Percentiles rank a stretch among this genome's conserved stretches.
Conservation (phyloP, 1,140 invertebrate species). For the Hyles euphorbiae region DNA sequence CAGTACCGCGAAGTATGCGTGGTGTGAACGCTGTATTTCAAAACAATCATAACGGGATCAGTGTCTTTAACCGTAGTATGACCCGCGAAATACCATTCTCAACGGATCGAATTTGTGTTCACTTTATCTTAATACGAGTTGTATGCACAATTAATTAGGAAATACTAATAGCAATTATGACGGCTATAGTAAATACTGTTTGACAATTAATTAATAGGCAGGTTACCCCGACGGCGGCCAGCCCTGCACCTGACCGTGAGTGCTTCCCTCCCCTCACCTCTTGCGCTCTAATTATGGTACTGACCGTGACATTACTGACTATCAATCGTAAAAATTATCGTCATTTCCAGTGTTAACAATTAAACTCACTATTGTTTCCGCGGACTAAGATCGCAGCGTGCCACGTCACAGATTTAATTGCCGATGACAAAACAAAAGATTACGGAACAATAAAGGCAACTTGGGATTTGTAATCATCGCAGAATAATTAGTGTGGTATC, state of each 20-base stretch:
- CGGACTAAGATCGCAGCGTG: conserved; percentile 6
- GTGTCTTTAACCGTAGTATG: too few relatives aligned
- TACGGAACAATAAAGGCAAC: conserved; percentile 18
- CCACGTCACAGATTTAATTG: conserved; percentile 11
- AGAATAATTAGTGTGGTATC: too few relatives aligned
- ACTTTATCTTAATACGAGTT: too few relatives aligned
- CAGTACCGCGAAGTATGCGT: too few relatives aligned
- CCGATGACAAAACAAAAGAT: conserved; percentile 15
- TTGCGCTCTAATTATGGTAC: conserved; percentile 1
- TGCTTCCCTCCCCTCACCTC: too few relatives aligned
- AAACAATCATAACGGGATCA: too few relatives aligned
- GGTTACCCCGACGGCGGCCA: background rate
- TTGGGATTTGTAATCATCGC: conserved; percentile 16
- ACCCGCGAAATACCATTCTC: too few relatives aligned
- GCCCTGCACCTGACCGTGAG: background rate
- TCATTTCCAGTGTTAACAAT: background rate
- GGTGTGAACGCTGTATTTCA: too few relatives aligned
- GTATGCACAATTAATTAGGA: too few relatives aligned
- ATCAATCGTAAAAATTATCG: background rate
- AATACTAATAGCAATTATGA: too few relatives aligned
- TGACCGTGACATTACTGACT: background rate
- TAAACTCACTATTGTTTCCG: conserved; percentile 9
- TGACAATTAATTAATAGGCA: background rate
- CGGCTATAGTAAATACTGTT: background rate
- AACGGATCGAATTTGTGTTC: too few relatives aligned